phyloP scores from a whole-genome alignment of 2,888 invertebrate species.

The Subacronicta megacephala region DNA sequence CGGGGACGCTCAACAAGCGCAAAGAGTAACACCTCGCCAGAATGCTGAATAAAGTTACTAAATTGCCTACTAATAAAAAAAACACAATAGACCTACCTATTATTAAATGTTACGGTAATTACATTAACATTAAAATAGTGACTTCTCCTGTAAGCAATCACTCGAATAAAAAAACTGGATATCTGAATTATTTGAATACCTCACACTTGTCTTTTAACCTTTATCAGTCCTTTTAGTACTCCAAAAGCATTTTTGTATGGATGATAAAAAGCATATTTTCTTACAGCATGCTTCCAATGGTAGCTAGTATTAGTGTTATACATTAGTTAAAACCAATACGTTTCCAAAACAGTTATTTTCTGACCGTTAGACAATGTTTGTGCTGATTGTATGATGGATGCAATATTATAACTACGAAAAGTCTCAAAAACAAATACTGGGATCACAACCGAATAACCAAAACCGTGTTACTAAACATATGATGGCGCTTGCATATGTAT shows the following conservation, averaged over 20 bases:
- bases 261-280: conserved; percentile 14
- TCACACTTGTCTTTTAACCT: not conserved
- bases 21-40: not conserved
- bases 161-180: not conserved
- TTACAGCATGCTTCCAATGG: conserved; percentile 37
- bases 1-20: conserved; percentile 9
- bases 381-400: conserved; percentile 30
- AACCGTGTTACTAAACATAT: conserved; percentile 46
- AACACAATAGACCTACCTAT: no score
- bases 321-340: conserved; percentile 22
- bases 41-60: not conserved
- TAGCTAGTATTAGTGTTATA: conserved; percentile 35
- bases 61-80: not conserved
- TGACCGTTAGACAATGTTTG: conserved; percentile 6
- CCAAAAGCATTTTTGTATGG: conserved; percentile 15
- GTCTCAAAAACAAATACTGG: conserved; percentile 17
- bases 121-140: not conserved
- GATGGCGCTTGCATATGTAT: conserved; percentile 32
- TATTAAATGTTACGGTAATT: not conserved
- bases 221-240: not conserved
- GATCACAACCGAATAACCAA: conserved; percentile 48
- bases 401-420: conserved; percentile 42
- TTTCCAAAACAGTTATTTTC: conserved; percentile 12
- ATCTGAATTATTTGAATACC: conserved; percentile 1
- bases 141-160: conserved; percentile 1